Percentiles rank a stretch among this genome's conserved stretches.
Conservation (phyloP, 2,113 vertebrate genomes). For the Pachycephala philippinensis region DNA sequence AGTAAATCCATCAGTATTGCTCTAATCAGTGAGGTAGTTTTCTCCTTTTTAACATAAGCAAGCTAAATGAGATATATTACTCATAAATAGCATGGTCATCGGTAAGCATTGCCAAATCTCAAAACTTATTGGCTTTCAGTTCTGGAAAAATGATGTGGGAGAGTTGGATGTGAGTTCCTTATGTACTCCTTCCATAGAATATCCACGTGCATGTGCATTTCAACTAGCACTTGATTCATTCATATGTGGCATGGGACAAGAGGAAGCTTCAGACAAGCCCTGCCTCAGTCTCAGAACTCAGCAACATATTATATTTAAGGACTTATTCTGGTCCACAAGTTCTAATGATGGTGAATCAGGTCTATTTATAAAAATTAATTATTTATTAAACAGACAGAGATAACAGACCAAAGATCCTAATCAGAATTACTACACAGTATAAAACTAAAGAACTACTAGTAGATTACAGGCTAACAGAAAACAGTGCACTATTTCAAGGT, state of each 20-base stretch:
- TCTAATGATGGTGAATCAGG: background rate
- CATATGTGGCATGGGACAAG: background rate
- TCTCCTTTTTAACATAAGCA: background rate
- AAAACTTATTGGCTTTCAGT: background rate
- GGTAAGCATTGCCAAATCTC: background rate
- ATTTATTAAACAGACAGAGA: background rate
- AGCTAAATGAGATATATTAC: background rate
- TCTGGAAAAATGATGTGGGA: background rate
- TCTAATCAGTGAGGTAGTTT: background rate
- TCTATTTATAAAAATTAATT: background rate
- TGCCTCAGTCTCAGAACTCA: background rate
- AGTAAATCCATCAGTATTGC: background rate
- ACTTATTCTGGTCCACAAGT: background rate
- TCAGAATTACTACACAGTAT: background rate
- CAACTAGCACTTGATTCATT: background rate
- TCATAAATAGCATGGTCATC: background rate
- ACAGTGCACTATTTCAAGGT: background rate
- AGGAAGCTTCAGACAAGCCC: background rate
- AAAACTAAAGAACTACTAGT: background rate
- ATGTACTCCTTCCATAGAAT: background rate
- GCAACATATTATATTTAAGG: background rate
- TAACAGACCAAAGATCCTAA: background rate
- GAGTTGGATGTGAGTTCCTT: background rate
- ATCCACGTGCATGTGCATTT: background rate
- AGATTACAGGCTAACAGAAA: background rate